phyloP scores from a whole-genome alignment of 2,113 vertebrate genomes.

The Rhizomys pruinosus region DNA sequence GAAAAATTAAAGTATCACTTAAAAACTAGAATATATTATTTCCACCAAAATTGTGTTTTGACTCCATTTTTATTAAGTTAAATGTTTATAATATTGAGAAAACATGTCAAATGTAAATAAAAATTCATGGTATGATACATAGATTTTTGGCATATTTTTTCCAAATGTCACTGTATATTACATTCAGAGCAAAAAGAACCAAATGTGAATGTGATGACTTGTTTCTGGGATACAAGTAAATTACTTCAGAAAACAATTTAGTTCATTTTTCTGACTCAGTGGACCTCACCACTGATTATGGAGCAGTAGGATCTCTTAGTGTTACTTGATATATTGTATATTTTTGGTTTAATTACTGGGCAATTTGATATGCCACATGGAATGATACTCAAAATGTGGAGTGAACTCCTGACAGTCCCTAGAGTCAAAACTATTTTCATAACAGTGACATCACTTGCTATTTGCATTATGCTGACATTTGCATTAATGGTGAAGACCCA shows the following conservation, averaged over 20 bases:
- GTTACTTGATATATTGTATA: background rate
- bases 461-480: background rate
- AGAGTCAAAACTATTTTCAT: constrained; percentile 16
- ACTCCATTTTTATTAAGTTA: background rate
- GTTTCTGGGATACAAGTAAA: background rate
- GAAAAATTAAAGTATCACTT: constrained; percentile 16
- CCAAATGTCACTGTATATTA: background rate
- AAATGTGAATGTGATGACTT: background rate
- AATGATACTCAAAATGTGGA: background rate
- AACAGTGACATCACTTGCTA: background rate
- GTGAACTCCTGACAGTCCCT: background rate
- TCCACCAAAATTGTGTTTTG: background rate
- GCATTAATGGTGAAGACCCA: background rate
- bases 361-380: background rate
- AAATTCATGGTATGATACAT: background rate
- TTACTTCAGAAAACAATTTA: background rate
- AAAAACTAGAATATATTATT: constrained; percentile 34
- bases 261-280: background rate
- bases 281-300: background rate
- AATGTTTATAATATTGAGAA: constrained; percentile 15
- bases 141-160: background rate
- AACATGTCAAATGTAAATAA: background rate
- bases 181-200: background rate
- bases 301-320: background rate
- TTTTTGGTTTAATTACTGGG: background rate